A percentile compares a stretch with the other conserved stretches of the same genome.
These are phyloP conservation scores for Prionailurus bengalensis DNA, from an alignment of 2,113 vertebrate species.

Conservation along the genomic window DNA sequence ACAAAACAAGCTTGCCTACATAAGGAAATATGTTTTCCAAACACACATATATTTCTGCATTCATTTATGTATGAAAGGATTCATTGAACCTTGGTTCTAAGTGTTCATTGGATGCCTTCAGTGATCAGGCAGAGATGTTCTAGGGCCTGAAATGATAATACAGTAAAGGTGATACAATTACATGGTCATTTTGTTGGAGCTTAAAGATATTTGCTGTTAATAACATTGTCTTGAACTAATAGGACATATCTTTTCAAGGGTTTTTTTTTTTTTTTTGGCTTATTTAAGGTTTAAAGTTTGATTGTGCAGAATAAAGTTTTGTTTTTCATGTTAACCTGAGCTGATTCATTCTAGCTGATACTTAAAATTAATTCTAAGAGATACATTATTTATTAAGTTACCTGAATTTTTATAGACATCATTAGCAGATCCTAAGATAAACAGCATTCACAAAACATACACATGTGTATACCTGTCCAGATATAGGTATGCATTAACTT, in stretches of 20 bases:
- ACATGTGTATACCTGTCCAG: background rate
- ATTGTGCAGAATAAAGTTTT: background rate
- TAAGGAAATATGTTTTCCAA: constrained; percentile 11
- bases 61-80: background rate
- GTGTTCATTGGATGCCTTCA: background rate
- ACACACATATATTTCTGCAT: background rate
- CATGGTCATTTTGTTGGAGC: background rate
- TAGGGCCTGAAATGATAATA: background rate
- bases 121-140: background rate
- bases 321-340: background rate
- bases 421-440: background rate
- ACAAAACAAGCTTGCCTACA: background rate
- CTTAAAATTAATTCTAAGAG: constrained; percentile 16
- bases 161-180: background rate
- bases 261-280: background rate
- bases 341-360: background rate
- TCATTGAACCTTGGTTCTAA: constrained; percentile 2
- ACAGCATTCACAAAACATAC: background rate
- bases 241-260: background rate
- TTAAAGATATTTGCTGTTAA: background rate
- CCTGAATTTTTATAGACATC: background rate
- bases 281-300: background rate
- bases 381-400: background rate
- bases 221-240: constrained; percentile 23
- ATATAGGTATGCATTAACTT: background rate